Evolutionary conservation across 2,113 vertebrate species (phyloP), one percentile per base, ranked within the genome.

Genomic region (Cinclus cinclus): DNA sequence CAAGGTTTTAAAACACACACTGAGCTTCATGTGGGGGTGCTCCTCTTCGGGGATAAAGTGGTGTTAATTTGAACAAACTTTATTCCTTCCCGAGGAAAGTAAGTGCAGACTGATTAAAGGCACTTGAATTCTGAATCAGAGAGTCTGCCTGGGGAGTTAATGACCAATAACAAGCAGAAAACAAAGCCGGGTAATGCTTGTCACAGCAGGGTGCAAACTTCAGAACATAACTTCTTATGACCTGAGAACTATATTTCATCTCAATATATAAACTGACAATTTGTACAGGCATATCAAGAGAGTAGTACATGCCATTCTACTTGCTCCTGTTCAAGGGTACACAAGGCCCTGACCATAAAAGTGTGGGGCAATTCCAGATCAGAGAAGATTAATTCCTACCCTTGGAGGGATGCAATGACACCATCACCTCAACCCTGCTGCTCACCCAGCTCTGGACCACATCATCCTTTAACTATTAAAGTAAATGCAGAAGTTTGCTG

Each of bases 81-180:
- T 44, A 67, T 74, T 82, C 62, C 69, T 92, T 89, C 65, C 74
- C 27, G 7, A 94, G 87, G 74, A 95, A 63, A 49, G 81, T 21
- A 89, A 94, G 83, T 4, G 60, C 63, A 71, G 74, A 52, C 84
- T 92, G 94, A 96, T 96, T 94, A 96, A 94, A 96, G 77, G 44
- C 92, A 89, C 92, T 96, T 56, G 87, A 94, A 41, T 71, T 59
- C 47, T 13, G 52, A 55, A 16, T 39, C 46, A 63, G 56, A 94
- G 90, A 67, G 52, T 49, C 62, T 78, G 87, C 90, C 93, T 5
- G 7, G 90, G 94, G 96, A 91, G 95, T 70, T 94, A 89, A 95
- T 92, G 95, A 84, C 52, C 93, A 89, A 70, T 19, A 89, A 83
- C 28, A 89, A 83, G 86, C 88, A 80, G 86, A 59, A 94, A 94